Evolutionary conservation across 2,888 invertebrate genomes (phyloP).

Genomic region (Microdon myrmicae): DNA sequence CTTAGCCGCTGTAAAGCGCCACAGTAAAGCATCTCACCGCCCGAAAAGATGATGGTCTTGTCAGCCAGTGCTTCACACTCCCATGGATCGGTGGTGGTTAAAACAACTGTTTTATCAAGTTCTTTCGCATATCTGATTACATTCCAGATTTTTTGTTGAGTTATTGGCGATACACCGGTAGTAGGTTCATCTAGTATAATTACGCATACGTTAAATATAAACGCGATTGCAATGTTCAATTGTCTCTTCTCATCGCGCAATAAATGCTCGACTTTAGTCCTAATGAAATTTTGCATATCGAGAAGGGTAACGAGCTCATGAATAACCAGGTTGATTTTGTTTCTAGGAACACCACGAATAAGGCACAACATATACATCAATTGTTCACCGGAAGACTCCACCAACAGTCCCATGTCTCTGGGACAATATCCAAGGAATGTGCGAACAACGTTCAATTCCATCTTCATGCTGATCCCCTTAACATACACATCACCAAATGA

Average conservation of each 20-base stretch:
- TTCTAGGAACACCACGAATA: constrained; percentile 71
- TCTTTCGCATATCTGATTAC: constrained; percentile 75
- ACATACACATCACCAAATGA: constrained; percentile 78
- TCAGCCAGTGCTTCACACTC: constrained; percentile 85
- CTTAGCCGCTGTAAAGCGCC: constrained; percentile 81
- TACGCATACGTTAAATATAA: constrained; percentile 75
- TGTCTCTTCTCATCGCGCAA: constrained; percentile 78
- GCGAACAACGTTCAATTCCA: constrained; percentile 70
- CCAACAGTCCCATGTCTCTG: constrained; percentile 75
- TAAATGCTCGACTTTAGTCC: constrained; percentile 70
- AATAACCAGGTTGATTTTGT: constrained; percentile 58
- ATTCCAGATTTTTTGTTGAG: constrained; percentile 83
- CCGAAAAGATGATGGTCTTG: constrained; percentile 80
- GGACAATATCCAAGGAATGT: constrained; percentile 73
- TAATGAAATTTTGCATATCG: constrained; percentile 71
- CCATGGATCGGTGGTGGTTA: constrained; percentile 85
- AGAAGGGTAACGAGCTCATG: constrained; percentile 69
- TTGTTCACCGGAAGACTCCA: constrained; percentile 75
- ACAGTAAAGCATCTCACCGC: constrained; percentile 77
- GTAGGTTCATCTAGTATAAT: constrained; percentile 75
- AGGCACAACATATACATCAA: constrained; percentile 73
- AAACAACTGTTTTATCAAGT: constrained; percentile 77
- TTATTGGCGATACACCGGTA: constrained; percentile 74
- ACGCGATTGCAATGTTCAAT: constrained; percentile 76
- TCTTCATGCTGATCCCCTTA: constrained; percentile 69